A percentile compares a stretch with the other conserved stretches of the same genome.
phyloP scores from a whole-genome alignment of 2,888 invertebrate species.

The Alentia gelatinosa region DNA sequence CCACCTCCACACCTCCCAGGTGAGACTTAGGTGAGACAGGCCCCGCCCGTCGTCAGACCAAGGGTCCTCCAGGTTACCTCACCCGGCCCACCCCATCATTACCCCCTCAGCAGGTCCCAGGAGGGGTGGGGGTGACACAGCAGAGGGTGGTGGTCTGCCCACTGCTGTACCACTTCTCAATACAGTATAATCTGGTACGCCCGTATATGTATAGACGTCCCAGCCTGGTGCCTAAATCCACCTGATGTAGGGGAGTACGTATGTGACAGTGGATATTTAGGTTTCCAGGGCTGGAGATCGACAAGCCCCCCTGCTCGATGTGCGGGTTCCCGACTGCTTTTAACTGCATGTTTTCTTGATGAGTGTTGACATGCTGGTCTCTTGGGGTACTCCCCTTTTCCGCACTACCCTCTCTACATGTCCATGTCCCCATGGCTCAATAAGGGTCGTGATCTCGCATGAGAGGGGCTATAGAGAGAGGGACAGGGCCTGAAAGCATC shows the following conservation, averaged over 20 bases:
- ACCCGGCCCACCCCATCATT: background rate
- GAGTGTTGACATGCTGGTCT: background rate
- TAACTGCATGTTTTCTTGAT: background rate
- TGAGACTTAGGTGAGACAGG: background rate
- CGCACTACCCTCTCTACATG: background rate
- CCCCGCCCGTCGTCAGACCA: background rate
- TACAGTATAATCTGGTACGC: background rate
- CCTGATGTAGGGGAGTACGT: background rate
- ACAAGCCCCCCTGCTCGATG: background rate
- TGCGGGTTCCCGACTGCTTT: background rate
- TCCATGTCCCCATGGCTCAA: background rate
- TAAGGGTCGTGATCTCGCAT: too few species aligned
- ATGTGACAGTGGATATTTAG: too few species aligned
- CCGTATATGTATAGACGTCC: too few species aligned
- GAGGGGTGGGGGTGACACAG: background rate
- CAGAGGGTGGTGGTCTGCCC: background rate
- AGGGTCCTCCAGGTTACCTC: constrained; percentile 17
- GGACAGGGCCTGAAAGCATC: too few species aligned
- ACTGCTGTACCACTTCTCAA: background rate
- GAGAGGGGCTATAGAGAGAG: too few species aligned
- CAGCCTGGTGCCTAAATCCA: background rate
- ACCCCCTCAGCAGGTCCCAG: background rate
- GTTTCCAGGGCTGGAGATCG: background rate
- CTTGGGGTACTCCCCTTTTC: background rate
- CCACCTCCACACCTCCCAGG: background rate